phyloP scores from a whole-genome alignment of 2,888 invertebrate species.

The Machimus rusticus region DNA sequence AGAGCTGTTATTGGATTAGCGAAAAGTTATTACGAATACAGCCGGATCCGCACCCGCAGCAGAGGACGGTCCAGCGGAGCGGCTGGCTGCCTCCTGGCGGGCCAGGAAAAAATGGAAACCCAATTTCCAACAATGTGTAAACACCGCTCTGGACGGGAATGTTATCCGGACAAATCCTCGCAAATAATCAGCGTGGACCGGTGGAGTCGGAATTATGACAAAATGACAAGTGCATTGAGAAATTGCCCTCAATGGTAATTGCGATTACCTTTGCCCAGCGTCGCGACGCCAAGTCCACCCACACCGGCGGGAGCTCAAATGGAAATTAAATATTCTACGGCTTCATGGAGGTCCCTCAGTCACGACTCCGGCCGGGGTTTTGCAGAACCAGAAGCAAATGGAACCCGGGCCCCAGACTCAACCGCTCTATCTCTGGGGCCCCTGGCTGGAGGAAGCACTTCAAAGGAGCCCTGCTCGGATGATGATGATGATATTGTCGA shows the following conservation, averaged over 20 bases:
- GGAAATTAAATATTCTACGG: not conserved
- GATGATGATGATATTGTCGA: not conserved
- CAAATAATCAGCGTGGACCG: constrained; percentile 7
- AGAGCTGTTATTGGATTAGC: constrained; percentile 46
- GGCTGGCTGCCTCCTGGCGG: not conserved
- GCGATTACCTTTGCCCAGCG: not conserved
- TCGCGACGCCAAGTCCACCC: not conserved
- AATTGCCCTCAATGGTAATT: constrained; percentile 27
- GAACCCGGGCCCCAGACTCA: not conserved
- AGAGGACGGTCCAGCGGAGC: not conserved
- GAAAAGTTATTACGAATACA: constrained; percentile 46
- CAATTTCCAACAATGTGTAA: constrained; percentile 28
- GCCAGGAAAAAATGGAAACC: not conserved
- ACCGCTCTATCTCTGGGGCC: not conserved
- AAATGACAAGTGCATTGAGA: constrained; percentile 38
- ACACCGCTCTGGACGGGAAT: not conserved
- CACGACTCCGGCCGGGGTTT: not conserved
- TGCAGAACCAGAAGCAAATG: not conserved
- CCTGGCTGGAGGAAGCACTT: not conserved
- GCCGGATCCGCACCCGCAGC: not conserved
- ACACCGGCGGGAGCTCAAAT: not conserved
- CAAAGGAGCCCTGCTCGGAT: not conserved
- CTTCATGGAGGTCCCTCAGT: not conserved
- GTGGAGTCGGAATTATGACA: constrained; percentile 17
- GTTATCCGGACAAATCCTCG: constrained; percentile 10